Evolutionary conservation across 2,797 vertebrate species (phyloP).

Genomic region (Enteromius argenteus): DNA sequence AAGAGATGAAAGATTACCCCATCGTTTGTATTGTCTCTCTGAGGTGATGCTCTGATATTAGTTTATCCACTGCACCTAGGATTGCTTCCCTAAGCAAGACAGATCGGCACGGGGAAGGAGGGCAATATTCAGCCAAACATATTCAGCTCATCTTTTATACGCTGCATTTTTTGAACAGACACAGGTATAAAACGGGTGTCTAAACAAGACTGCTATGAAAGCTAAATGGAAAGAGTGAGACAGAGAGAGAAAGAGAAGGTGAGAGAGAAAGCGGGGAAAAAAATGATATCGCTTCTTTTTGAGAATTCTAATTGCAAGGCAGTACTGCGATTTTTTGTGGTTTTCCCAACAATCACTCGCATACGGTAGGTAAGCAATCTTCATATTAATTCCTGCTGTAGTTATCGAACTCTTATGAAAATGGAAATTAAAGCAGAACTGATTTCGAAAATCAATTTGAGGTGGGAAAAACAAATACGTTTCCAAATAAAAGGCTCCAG

Average conservation of each 20-base stretch:
- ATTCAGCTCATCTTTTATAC: slow-evolving; percentile 95
- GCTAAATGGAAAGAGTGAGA: slow-evolving; percentile 52
- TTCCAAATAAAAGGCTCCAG: slow-evolving; percentile 78
- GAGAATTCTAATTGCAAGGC: slow-evolving; percentile 79
- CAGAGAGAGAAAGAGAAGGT: slow-evolving; percentile 56
- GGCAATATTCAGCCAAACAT: slow-evolving; percentile 94
- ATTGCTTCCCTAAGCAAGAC: slow-evolving; percentile 95
- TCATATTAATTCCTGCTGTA: slow-evolving; percentile 72
- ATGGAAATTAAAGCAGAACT: slow-evolving; percentile 79
- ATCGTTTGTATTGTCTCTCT: slow-evolving; percentile 99
- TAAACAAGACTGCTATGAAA: slow-evolving; percentile 43
- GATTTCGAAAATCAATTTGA: slow-evolving; percentile 78
- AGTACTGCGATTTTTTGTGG: slow-evolving; percentile 69
- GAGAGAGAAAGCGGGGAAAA: slow-evolving; percentile 72
- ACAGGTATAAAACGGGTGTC: slow-evolving; percentile 74
- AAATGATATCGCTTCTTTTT: slow-evolving; percentile 70
- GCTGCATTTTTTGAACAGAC: slow-evolving; percentile 81
- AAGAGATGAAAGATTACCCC: slow-evolving; percentile 99
- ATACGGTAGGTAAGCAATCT: slow-evolving; percentile 71
- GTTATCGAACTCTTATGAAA: slow-evolving; percentile 76
- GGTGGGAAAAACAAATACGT: slow-evolving; percentile 65
- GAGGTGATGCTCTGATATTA: slow-evolving; percentile 99
- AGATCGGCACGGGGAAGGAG: slow-evolving; percentile 93
- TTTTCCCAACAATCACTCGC: slow-evolving; percentile 70
- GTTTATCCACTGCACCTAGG: slow-evolving; percentile 96